Evolutionary conservation across 2,797 vertebrate genomes (phyloP), one percentile per base, ranked within the genome.

Genomic region (Leptoclinus maculatus): DNA sequence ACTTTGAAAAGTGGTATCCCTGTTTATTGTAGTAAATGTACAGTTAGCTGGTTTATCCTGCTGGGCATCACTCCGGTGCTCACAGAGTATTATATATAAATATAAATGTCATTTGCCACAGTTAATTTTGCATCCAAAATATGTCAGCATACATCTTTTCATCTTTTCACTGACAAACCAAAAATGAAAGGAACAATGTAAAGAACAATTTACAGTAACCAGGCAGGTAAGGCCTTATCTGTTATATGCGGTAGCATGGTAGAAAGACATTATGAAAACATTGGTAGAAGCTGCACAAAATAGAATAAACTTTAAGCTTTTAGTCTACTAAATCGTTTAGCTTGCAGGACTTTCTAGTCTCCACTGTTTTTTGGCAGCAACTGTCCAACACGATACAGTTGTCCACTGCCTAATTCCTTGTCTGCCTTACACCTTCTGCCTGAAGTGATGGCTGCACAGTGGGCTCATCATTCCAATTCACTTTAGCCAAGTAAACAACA

Each of bases 381-480:
- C 34, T 78, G 53, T 49, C 62, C 27, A 57, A 63, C 56, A 53
- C 43, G 39, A 27, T 27, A 12, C 71, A 43, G 38, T 25, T 58
- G 56, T 60, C 57, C 56, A 16, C 41, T 39, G 39, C 13, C 54
- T 74, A 27, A 53, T 43, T 70, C 32, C 54, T 57, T 23, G 49
- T 53, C 53, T 69, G 75, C 67, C 72, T 65, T 58, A 65, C 58
- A 56, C 58, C 9, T 49, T 53, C 58, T 70, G 76, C 79, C 79
- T 63, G 65, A 2, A 82, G 76, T 66, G 59, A 82, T 85, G 79
- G 72, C 38, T 49, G 47, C 38, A 29, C 38, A 47, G 9, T 25
- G 25, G 32, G n/a, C 36, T 39, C 12, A 25, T 8, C 66, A 64
- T 69, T 72, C 72, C 72, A 79, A 7, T 58, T 79, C 57, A 45